Conservation (phyloP, 2,888 invertebrate genomes). For the Sturmia bella region DNA sequence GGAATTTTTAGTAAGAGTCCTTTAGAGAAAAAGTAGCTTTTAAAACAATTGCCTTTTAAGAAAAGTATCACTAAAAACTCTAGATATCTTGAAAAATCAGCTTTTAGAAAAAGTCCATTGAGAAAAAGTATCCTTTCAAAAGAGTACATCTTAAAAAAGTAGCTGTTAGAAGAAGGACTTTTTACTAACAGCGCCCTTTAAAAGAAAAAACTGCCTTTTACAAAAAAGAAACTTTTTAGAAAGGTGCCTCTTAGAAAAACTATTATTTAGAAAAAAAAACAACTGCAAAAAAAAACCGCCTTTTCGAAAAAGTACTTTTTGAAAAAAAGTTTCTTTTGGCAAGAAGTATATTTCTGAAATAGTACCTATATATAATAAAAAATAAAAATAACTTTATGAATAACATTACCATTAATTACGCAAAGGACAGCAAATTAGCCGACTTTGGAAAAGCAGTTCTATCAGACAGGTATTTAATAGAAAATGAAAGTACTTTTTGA, state of each 20-base stretch:
- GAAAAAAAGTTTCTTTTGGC: background rate
- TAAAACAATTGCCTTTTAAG: background rate
- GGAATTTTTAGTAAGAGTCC: background rate
- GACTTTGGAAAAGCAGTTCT: background rate
- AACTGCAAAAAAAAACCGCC: background rate
- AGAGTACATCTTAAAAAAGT: background rate
- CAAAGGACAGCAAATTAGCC: too few relatives aligned
- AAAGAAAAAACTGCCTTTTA: background rate
- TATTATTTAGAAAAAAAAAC: background rate
- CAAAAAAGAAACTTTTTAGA: background rate
- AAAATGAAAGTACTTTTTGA: background rate
- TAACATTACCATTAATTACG: too few relatives aligned
- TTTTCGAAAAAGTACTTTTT: background rate
- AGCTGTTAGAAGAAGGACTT: background rate
- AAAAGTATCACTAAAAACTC: too few relatives aligned
- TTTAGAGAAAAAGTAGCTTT: background rate
- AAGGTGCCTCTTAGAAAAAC: background rate
- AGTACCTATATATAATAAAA: background rate
- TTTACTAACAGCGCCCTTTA: background rate
- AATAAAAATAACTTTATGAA: background rate
- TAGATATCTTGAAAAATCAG: too few relatives aligned
- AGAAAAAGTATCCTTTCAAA: background rate
- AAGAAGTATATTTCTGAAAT: background rate
- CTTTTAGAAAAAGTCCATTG: background rate
- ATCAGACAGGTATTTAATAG: background rate